Evolutionary conservation across 2,888 invertebrate genomes (phyloP).

Genomic region (Ectropis crepuscularia): DNA sequence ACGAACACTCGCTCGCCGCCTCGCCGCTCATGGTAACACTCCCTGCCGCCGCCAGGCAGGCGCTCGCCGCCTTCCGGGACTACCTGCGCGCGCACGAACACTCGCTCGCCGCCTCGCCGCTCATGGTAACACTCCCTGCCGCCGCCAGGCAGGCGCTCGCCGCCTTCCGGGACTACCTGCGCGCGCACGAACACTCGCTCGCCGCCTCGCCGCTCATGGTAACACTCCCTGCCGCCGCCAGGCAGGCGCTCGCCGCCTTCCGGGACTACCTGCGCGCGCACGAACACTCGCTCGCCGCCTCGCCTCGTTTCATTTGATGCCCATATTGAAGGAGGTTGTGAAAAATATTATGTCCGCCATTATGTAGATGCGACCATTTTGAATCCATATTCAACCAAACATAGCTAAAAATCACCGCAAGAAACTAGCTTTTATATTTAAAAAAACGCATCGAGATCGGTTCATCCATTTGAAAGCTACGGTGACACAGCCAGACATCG

Average conservation of each 20-base stretch:
- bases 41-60: constrained; percentile 90
- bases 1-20: constrained; percentile 73
- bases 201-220: constrained; percentile 89
- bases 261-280: constrained; percentile 92
- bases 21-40: constrained; percentile 83
- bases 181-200: constrained; percentile 87
- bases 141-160: constrained; percentile 90
- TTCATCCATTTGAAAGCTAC: too few species aligned
- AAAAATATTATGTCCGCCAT: too few species aligned
- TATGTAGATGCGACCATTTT: too few species aligned
- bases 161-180: constrained; percentile 91
- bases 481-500: too few species aligned
- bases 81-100: constrained; percentile 88
- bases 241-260: constrained; percentile 89
- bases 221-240: constrained; percentile 88
- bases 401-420: too few species aligned
- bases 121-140: constrained; percentile 88
- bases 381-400: too few species aligned
- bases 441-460: too few species aligned
- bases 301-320: too few species aligned
- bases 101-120: constrained; percentile 90
- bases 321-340: too few species aligned
- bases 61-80: constrained; percentile 91
- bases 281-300: constrained; percentile 87
- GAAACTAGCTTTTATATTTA: too few species aligned